Evolutionary conservation across 1,140 invertebrate genomes (phyloP).

Genomic region (Drosophila insularis): DNA sequence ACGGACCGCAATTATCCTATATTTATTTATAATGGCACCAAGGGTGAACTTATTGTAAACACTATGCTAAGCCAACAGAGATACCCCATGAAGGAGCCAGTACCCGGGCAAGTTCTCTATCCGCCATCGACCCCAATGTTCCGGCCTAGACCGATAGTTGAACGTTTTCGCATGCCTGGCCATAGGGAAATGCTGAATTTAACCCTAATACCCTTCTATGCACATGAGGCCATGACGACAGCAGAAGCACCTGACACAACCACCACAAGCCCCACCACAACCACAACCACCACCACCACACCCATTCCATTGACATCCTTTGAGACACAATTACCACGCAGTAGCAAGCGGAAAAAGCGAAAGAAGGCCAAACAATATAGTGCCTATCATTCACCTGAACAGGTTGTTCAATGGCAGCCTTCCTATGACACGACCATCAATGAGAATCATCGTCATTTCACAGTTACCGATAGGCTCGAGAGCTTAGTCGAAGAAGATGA

Average conservation of each 20-base stretch:
- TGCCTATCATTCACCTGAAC: conserved; percentile 65
- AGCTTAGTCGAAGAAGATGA: neutral
- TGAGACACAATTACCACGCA: conserved; percentile 48
- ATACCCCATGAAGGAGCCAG: conserved; percentile 78
- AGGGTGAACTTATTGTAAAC: conserved; percentile 64
- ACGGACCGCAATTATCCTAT: conserved; percentile 46
- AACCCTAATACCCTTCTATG: conserved; percentile 75
- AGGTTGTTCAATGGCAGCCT: conserved; percentile 67
- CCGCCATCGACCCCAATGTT: conserved; percentile 72
- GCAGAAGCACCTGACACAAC: neutral
- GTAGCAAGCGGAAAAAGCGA: conserved; percentile 30
- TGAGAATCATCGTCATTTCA: conserved; percentile 45
- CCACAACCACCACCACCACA: conserved; percentile 21
- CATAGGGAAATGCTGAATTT: conserved; percentile 55
- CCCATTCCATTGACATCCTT: conserved; percentile 24
- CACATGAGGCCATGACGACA: conserved; percentile 67
- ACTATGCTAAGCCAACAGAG: conserved; percentile 66
- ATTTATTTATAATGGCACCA: conserved; percentile 69
- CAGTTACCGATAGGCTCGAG: conserved; percentile 11
- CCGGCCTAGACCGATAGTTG: conserved; percentile 70
- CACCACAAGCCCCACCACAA: conserved; percentile 10
- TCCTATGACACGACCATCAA: conserved; percentile 21
- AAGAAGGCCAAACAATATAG: conserved; percentile 70
- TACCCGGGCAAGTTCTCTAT: conserved; percentile 70
- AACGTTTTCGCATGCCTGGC: conserved; percentile 59